Evolutionary conservation across 2,797 vertebrate species (phyloP).

Genomic region (Chaetophractus vellerosus): DNA sequence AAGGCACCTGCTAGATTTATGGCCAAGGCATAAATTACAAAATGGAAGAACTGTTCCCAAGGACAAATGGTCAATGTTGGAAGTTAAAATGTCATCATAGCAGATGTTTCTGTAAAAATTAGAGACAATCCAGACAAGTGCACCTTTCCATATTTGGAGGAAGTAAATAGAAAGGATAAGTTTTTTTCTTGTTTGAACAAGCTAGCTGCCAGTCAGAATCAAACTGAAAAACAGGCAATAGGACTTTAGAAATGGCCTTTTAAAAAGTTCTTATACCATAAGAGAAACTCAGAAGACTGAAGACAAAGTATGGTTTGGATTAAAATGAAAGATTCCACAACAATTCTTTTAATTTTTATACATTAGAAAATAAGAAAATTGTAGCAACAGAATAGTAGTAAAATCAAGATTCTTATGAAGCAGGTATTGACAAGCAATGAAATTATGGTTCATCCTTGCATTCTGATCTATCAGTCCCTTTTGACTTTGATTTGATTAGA

Average conservation of each 20-base stretch:
- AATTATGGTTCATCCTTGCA: not conserved
- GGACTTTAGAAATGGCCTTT: conserved; percentile 50
- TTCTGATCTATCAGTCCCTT: not conserved
- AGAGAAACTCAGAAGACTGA: conserved; percentile 44
- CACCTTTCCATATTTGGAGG: not conserved
- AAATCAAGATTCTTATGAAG: conserved; percentile 52
- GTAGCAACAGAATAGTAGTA: conserved; percentile 50
- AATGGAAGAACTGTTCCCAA: conserved; percentile 7
- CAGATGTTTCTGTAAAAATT: conserved; percentile 35
- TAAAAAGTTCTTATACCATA: conserved; percentile 45
- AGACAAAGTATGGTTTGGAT: conserved; percentile 31
- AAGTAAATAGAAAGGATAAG: not conserved
- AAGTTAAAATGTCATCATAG: conserved; percentile 8
- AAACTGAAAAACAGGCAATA: conserved; percentile 9
- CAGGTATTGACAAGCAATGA: not conserved
- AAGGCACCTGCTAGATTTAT: conserved; percentile 20
- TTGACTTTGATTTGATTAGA: conserved; percentile 44
- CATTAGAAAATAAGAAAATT: conserved; percentile 36
- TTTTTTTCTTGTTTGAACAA: not conserved
- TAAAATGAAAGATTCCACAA: conserved; percentile 48
- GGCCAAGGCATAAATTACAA: conserved; percentile 41
- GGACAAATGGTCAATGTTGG: not conserved
- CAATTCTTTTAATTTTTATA: conserved; percentile 63
- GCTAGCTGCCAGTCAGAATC: not conserved
- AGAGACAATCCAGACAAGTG: not conserved